A percentile compares a stretch with the other conserved stretches of the same genome.
Evolutionary conservation across 2,797 vertebrate species (phyloP).

Genomic region (Poecile montanus): DNA sequence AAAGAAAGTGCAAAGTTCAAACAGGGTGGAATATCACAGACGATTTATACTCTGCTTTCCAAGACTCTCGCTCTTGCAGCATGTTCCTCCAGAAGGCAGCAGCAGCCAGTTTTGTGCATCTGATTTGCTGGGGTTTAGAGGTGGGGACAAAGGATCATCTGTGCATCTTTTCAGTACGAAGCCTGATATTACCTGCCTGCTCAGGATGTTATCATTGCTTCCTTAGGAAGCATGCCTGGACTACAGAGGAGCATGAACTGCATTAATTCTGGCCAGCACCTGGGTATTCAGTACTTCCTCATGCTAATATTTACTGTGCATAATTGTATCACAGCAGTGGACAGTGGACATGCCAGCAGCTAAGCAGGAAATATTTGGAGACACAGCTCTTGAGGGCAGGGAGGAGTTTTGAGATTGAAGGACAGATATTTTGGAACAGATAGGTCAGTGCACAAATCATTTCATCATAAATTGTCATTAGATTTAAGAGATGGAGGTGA

Average conservation of each 20-base stretch:
- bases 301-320: background rate
- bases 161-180: background rate
- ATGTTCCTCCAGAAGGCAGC: constrained; percentile 8
- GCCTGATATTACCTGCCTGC: background rate
- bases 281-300: background rate
- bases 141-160: background rate
- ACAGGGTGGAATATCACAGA: background rate
- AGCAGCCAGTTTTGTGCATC: background rate
- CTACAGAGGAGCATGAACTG: background rate
- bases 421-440: background rate
- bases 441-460: background rate
- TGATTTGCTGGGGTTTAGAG: background rate
- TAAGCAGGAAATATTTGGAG: background rate
- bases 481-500: background rate
- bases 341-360: background rate
- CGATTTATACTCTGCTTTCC: background rate
- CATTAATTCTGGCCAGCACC: constrained; percentile 17
- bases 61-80: background rate
- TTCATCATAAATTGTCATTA: background rate
- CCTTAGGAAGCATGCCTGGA: background rate
- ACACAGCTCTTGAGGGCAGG: background rate
- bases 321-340: background rate
- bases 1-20: constrained; percentile 26
- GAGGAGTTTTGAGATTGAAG: background rate
- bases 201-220: background rate